phyloP scores from a whole-genome alignment of 2,888 invertebrate species.

The Epirrhoe tristata region DNA sequence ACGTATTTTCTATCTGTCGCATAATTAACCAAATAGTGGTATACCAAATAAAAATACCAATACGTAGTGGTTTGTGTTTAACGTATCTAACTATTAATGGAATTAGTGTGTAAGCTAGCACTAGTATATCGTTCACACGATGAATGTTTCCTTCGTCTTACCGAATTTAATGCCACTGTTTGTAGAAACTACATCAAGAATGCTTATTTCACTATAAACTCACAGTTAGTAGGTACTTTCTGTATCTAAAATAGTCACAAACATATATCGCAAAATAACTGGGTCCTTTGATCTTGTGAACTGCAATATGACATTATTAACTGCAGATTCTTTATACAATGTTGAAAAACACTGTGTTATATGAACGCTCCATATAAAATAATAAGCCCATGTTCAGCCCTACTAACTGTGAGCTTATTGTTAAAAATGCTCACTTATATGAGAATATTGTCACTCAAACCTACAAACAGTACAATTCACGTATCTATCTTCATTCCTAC shows the following conservation, averaged over 20 bases:
- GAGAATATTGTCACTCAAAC: not conserved
- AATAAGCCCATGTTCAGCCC: not conserved
- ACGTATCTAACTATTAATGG: slow-evolving; percentile 27
- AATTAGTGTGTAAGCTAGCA: slow-evolving; percentile 23
- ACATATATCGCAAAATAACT: not conserved
- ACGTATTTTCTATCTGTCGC: slow-evolving; percentile 1
- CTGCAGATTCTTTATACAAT: too few species aligned
- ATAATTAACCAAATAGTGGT: slow-evolving; percentile 6
- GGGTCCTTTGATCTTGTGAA: too few species aligned
- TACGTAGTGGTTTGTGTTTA: slow-evolving; percentile 51
- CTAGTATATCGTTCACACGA: slow-evolving; percentile 5
- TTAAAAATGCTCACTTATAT: not conserved
- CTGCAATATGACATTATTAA: too few species aligned
- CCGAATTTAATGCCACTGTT: slow-evolving; percentile 9
- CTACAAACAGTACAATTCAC: not conserved
- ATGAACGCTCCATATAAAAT: too few species aligned
- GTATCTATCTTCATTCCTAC: slow-evolving; percentile 6
- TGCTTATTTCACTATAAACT: not conserved
- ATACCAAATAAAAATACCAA: slow-evolving; percentile 54
- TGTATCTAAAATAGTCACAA: not conserved
- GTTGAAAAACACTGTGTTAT: too few species aligned
- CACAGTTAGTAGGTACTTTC: not conserved
- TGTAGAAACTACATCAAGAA: not conserved
- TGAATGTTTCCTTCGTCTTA: slow-evolving; percentile 1
- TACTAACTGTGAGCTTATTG: not conserved